A percentile compares a stretch with the other conserved stretches of the same genome.
phyloP scores from a whole-genome alignment of 2,797 vertebrate species.

The Enteromius trimaculatus region DNA sequence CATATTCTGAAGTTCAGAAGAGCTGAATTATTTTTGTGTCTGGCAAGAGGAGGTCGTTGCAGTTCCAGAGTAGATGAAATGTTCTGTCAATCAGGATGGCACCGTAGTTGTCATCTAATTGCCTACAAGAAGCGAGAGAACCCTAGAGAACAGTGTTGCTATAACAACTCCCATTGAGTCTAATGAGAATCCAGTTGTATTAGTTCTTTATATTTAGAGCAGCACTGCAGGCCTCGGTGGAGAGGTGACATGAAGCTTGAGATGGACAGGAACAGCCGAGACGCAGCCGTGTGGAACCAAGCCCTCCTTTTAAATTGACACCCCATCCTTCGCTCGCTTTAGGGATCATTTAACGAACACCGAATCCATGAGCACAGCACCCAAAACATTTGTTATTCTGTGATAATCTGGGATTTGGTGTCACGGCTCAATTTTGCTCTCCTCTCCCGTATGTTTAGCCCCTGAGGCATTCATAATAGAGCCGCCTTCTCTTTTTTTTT shows the following conservation, averaged over 20 bases:
- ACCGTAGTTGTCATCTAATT: slow-evolving; percentile 53
- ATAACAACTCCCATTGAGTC: slow-evolving; percentile 42
- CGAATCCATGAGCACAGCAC: slow-evolving; percentile 17
- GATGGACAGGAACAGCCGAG: slow-evolving; percentile 5
- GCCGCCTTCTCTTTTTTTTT: slow-evolving; percentile 20
- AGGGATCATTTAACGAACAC: slow-evolving; percentile 37
- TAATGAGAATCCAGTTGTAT: slow-evolving; percentile 55
- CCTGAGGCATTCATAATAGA: slow-evolving; percentile 49
- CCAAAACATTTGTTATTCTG: slow-evolving; percentile 43
- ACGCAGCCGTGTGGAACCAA: slow-evolving; percentile 10
- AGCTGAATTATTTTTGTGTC: slow-evolving; percentile 29
- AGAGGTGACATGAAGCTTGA: slow-evolving; percentile 14
- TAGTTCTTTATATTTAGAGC: slow-evolving; percentile 57
- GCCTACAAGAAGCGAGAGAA: slow-evolving; percentile 50
- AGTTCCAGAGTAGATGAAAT: slow-evolving; percentile 49
- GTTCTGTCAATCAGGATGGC: slow-evolving; percentile 51
- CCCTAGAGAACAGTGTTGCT: slow-evolving; percentile 54
- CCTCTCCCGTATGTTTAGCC: slow-evolving; percentile 42
- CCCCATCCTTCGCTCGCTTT: slow-evolving; percentile 25
- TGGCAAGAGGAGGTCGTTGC: slow-evolving; percentile 2
- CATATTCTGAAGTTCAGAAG: slow-evolving; percentile 41
- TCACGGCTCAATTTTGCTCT: slow-evolving; percentile 51
- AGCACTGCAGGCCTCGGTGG: slow-evolving; percentile 32
- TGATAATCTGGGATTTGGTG: slow-evolving; percentile 56
- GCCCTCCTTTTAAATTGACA: slow-evolving; percentile 21